A percentile compares a stretch with the other conserved stretches of the same genome.
Evolutionary conservation across 2,113 vertebrate species (phyloP).

Genomic region (Seriola aureovittata): DNA sequence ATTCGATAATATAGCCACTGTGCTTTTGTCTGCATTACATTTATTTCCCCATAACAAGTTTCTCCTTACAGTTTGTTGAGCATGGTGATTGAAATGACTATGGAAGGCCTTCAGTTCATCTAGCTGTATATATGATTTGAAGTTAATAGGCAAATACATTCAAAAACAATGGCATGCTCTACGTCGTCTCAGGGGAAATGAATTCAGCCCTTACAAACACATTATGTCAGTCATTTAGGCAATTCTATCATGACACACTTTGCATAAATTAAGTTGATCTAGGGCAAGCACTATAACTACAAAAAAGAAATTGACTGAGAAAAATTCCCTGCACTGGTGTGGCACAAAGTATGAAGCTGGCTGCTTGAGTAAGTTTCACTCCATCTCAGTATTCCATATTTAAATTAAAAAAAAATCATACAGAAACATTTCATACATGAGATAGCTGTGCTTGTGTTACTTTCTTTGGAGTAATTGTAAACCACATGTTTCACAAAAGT

Average conservation of each 20-base stretch:
- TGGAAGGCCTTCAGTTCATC: too few relatives aligned
- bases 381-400: not conserved
- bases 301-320: not conserved
- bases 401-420: not conserved
- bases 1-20: too few relatives aligned
- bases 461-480: constrained; percentile 1
- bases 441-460: constrained; percentile 19
- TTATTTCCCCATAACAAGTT: too few relatives aligned
- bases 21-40: too few relatives aligned
- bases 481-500: constrained; percentile 23
- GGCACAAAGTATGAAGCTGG: constrained; percentile 9
- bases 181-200: not conserved
- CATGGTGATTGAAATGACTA: too few relatives aligned
- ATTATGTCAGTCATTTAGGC: not conserved
- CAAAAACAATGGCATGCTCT: not conserved
- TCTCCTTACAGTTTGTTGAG: not conserved
- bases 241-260: constrained; percentile 8
- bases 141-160: not conserved
- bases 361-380: not conserved
- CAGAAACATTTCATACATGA: constrained; percentile 14
- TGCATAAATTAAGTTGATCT: not conserved
- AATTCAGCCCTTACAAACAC: constrained; percentile 10
- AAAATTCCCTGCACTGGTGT: not conserved
- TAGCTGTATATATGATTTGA: not conserved
- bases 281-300: not conserved